Conservation (phyloP, 2,797 vertebrate genomes). For the Chiroxiphia lanceolata region DNA sequence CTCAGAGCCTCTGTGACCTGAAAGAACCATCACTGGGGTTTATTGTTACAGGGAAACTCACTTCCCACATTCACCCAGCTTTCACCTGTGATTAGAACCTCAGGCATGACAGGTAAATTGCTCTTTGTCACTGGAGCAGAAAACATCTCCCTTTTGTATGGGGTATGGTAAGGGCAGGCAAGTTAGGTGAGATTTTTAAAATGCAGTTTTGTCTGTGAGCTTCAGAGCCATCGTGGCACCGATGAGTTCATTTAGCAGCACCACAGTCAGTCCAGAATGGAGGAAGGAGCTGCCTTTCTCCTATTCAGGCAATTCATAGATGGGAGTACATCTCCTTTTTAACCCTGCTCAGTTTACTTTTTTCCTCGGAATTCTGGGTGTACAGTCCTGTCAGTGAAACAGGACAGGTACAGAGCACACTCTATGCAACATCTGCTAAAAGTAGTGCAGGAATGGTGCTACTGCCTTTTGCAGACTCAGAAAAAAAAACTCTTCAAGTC, state of each 20-base stretch:
- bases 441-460: background rate
- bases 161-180: background rate
- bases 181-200: background rate
- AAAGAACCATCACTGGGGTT: background rate
- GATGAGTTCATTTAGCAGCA: background rate
- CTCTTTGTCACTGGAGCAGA: background rate
- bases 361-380: background rate
- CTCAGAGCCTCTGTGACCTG: background rate
- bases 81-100: background rate
- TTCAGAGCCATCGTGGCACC: background rate
- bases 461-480: background rate
- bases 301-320: rapidly evolving
- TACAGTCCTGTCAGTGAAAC: background rate
- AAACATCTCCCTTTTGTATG: background rate
- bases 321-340: background rate
- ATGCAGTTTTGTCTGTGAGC: background rate
- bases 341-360: background rate
- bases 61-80: background rate
- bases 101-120: background rate
- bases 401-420: background rate
- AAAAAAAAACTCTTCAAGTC: background rate
- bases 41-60: background rate
- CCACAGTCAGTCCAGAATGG: background rate
- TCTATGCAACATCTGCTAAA: background rate
- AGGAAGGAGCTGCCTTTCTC: background rate